Base-by-base conservation (phyloP, 2,888 invertebrate species). In the Iselma pallidipennis region DNA sequence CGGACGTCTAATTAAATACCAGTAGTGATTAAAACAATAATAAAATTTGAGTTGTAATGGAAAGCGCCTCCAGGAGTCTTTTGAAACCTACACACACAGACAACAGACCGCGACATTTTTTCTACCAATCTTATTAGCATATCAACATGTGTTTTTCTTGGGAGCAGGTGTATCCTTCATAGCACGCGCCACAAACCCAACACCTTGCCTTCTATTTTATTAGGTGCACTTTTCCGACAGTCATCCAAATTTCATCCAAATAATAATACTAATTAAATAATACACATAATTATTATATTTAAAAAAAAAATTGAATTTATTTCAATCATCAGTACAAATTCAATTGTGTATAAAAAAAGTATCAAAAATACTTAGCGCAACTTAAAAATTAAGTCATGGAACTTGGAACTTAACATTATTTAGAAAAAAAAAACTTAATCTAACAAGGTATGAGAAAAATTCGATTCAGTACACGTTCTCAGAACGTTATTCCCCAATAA, bases 121-220 rank as follows among this genome's bases (percentile, higher is more conserved):
- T 63, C 28, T 57, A 57, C 54, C 58, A 67, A 72, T 71, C 68
- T 70, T 71, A 78, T 78, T 78, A 76, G 72, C 78, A 78, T 78
- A 77, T 77, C 72, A 74, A 77, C 77, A 78, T 77, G 74, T 78
- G 77, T 70, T 70, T 65, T 71, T 63, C 45, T 63, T 45, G 10
- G 65, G 61, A 65, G 72, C 74, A 74, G 74, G 74, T 74, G 74
- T 67, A 71, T 62, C 60, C 65, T 66, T 55, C 23, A 62, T 61
- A 68, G 74, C 77, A 77, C 78, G 76, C 74, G 77, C 76, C 77
- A 74, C 67, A 67, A 71, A 61, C 65, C 66, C 60, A 51, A 63
- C 76, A 75, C 75, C 76, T 77, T 76, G 76, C 52, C 29, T 71
- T 73, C 73, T 72, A 71, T 69, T 67, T 67, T 56, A 67, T 72